Percentiles rank a stretch among this genome's conserved stretches.
Conservation (phyloP, 2,113 vertebrate species). For the Cyprinodon brontotheroides region DNA sequence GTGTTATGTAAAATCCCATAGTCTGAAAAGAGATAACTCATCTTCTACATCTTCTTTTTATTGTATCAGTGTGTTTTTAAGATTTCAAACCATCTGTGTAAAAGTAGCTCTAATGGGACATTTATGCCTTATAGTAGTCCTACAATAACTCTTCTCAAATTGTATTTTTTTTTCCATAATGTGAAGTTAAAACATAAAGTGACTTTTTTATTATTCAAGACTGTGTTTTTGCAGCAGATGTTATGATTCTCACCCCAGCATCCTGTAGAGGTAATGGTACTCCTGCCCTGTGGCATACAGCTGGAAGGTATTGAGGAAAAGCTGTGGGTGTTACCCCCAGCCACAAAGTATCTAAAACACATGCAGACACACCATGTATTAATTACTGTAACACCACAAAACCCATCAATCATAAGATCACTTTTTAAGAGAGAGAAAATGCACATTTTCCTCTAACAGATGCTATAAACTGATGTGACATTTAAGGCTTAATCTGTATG, state of each 20-base stretch:
- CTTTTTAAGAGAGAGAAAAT: background rate
- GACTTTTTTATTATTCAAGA: no score
- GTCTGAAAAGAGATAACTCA: no score
- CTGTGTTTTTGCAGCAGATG: constrained; percentile 7
- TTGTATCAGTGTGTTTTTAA: no score
- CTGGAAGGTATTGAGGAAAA: constrained; percentile 91
- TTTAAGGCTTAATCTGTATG: background rate
- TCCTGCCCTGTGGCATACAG: constrained; percentile 87
- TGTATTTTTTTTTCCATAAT: no score
- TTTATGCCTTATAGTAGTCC: no score
- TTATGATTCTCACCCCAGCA: constrained; percentile 87
- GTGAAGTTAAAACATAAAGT: no score
- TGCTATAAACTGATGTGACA: background rate
- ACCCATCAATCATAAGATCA: background rate
- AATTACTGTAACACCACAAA: background rate
- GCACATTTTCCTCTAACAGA: background rate
- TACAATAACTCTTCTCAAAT: no score
- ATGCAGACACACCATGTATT: constrained; percentile 15
- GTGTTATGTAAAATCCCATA: no score
- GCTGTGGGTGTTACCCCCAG: constrained; percentile 83
- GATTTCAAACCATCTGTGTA: no score
- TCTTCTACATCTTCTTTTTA: no score
- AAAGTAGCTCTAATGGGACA: no score
- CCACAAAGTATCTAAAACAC: constrained; percentile 87
- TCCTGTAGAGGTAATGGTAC: constrained; percentile 91